A percentile compares a stretch with the other conserved stretches of the same genome.
Conservation (phyloP, 2,888 invertebrate species). For the Carabus problematicus region DNA sequence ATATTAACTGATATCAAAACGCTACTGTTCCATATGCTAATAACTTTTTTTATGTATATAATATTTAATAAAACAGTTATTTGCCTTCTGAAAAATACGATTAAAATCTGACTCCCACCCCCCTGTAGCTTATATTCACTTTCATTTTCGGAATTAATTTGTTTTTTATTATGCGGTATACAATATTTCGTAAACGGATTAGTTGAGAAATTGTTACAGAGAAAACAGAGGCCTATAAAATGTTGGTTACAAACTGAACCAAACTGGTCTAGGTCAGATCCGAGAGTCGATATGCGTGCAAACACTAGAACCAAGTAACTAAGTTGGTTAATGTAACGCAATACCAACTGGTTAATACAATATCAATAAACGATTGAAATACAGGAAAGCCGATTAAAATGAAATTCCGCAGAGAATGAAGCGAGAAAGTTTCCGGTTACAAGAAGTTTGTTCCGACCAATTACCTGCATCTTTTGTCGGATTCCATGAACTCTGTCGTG, state of each 20-base stretch:
- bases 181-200: no score
- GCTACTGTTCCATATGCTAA: neutral
- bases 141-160: no score
- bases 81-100: slow-evolving; percentile 9
- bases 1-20: slow-evolving; percentile 39
- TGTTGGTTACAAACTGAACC: no score
- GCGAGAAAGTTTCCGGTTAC: slow-evolving; percentile 31
- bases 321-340: no score
- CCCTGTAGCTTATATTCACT: no score
- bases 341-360: slow-evolving; percentile 2
- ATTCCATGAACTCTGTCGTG: slow-evolving; percentile 14
- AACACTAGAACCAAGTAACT: no score
- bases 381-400: slow-evolving; percentile 21
- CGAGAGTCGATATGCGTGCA: no score
- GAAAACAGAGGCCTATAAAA: no score
- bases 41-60: neutral
- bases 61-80: slow-evolving; percentile 17
- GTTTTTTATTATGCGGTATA: no score
- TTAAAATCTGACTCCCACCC: no score
- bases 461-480: slow-evolving; percentile 37
- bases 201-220: no score
- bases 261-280: no score
- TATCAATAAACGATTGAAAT: slow-evolving; percentile 33
- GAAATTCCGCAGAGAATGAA: slow-evolving; percentile 28
- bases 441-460: slow-evolving; percentile 38